Evolutionary conservation across 2,888 invertebrate genomes (phyloP), one percentile per base, ranked within the genome.

Genomic region (Eristalinus sepulchralis): DNA sequence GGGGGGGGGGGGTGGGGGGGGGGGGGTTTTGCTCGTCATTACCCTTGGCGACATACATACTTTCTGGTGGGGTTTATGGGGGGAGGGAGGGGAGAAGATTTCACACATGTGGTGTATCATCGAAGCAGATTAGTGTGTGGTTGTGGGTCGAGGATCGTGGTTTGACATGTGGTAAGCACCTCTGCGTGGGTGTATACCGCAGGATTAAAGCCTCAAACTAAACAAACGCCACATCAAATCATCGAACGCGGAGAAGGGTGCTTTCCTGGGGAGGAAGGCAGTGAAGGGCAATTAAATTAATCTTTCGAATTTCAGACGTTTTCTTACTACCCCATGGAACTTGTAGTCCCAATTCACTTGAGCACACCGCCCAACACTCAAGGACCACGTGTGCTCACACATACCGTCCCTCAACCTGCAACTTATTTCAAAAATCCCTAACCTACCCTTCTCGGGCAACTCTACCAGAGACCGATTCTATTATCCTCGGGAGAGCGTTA

Each of bases 131-230:
- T n/a, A 5, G n/a, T 47, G 17, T 3, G 17, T 4, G 0, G 17
- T 8, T 17, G 47, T n/a, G 8, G 17, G 17, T 8, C 8, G 17
- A n/a, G n/a, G 8, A 17, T 8, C 4, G 34, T 55, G 33, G 55
- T 31, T 57, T 68, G 55, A 55, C 57, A 57, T 68, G 55, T 34
- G 57, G 68, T 57, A 9, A 27, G 27, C 17, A 47, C 39, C 39
- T 4, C 0, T 39, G 39, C 47, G 27, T 47, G 33, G 55, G 20
- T 33, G 33, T n/a, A n/a, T 55, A 13, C 53, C 33, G 22, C 34
- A 22, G 57, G 57, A 68, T 68, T 68, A 68, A 68, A 57, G 33
- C 57, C 10, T 55, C 34, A 57, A 33, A 68, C 55, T 55, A 57
- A 34, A 57, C 2, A 24, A 24, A 34, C 20, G 11, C 8, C 13